phyloP scores from a whole-genome alignment of 2,888 invertebrate species.

The Agrochola litura region DNA sequence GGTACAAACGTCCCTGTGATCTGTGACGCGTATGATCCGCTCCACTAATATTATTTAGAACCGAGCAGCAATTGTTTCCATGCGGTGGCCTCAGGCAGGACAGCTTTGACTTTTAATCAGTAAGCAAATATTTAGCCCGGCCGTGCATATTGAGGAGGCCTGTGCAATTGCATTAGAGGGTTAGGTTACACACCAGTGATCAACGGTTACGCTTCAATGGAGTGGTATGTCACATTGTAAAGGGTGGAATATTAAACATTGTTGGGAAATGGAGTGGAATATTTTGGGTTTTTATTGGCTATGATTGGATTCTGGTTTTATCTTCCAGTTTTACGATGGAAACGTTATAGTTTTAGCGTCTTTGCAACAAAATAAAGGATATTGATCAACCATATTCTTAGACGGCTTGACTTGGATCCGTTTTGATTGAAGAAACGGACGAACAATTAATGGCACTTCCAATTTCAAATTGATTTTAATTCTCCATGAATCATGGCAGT shows the following conservation, averaged over 20 bases:
- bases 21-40: conserved; percentile 83
- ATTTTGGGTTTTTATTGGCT: conserved; percentile 32
- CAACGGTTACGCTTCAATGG: conserved; percentile 75
- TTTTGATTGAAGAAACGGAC: background rate
- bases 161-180: conserved; percentile 89
- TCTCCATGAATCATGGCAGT: background rate
- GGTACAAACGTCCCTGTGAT: conserved; percentile 80
- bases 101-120: conserved; percentile 89
- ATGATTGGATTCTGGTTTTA: conserved; percentile 1
- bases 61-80: conserved; percentile 80
- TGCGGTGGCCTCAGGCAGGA: conserved; percentile 82
- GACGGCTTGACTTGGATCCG: background rate
- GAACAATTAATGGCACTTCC: background rate
- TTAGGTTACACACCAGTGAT: conserved; percentile 76
- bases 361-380: background rate
- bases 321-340: background rate
- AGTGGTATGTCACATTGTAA: conserved; percentile 81
- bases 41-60: conserved; percentile 88
- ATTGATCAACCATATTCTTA: too few species aligned
- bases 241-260: conserved; percentile 64
- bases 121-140: conserved; percentile 85
- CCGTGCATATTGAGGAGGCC: conserved; percentile 86
- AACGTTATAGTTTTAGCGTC: background rate
- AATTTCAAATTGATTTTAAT: background rate
- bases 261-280: conserved; percentile 50